Base-by-base conservation (phyloP, 2,797 vertebrate genomes). In the Ptychobarbus kaznakovi region DNA sequence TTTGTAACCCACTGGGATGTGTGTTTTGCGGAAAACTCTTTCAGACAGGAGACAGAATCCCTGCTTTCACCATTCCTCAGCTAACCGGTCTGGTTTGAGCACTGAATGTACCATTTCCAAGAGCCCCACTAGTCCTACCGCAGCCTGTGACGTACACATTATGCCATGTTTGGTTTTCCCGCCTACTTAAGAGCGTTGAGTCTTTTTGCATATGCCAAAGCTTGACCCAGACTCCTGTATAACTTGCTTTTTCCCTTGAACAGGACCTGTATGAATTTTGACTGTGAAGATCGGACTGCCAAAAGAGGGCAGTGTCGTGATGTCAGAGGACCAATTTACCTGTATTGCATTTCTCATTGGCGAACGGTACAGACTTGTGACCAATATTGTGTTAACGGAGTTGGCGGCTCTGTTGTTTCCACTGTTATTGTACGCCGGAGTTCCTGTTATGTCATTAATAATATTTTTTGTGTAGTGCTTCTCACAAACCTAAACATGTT, bases 71-170 rank as follows among this genome's bases (percentile, higher is more conserved):
- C 68, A 63, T 73, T 88, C 68, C 44, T 44, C 28, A 72, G 32
- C 13, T 16, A 38, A 35, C 46, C 44, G 1, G 38, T 82, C 72
- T 82, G 61, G 38, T 84, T 78, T 68, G 74, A 75, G 86, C 32
- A 53, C 91, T 95, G 94, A 95, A 95, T 93, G 94, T 94, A 87
- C 93, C 92, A 86, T 91, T 92, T 93, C 81, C 86, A 89, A 91
- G 91, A 93, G 90, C 91, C 90, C 87, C 88, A 86, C 91, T 75
- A 80, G 92, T 84, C 79, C 84, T 73, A 25, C 40, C 58, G 32
- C 0, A 66, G 68, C 28, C 80, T 49, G 32, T 73, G 74, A 40
- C 61, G 6, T 61, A 77, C 65, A 77, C 79, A 72, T 86, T 88
- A 75, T 66, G 58, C 63, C 75, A 80, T 35, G 61, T 76, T 61